Evolutionary conservation across 2,888 invertebrate genomes (phyloP).

Genomic region (Hydraecia micacea): DNA sequence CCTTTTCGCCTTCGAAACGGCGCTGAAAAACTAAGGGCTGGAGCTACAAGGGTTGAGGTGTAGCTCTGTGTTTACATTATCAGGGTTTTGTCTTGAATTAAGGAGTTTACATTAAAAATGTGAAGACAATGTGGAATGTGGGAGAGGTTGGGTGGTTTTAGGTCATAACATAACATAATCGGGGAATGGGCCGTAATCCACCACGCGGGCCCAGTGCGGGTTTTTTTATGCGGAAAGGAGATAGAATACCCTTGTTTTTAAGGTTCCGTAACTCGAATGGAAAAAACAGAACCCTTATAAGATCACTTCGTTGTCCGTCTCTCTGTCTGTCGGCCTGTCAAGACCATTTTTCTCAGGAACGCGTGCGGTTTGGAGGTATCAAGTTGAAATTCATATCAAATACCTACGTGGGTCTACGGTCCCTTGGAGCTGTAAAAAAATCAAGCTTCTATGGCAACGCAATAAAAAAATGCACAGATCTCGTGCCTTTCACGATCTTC

Average conservation of each 20-base stretch:
- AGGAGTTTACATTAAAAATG: slow-evolving; percentile 42
- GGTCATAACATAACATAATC: no score
- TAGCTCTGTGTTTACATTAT: slow-evolving; percentile 63
- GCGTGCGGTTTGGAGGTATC: not conserved
- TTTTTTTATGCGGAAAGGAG: not conserved
- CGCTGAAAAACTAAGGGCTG: slow-evolving; percentile 72
- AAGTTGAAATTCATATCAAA: not conserved
- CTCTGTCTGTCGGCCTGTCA: not conserved
- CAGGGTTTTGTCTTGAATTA: slow-evolving; percentile 55
- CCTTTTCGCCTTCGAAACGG: slow-evolving; percentile 84
- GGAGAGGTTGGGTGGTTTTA: slow-evolving; percentile 14
- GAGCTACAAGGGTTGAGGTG: slow-evolving; percentile 65
- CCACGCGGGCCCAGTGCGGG: no score
- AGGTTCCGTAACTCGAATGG: not conserved
- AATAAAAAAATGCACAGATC: not conserved
- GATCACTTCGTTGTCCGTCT: not conserved
- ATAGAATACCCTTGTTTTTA: not conserved
- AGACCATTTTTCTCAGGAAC: not conserved
- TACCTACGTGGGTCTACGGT: not conserved
- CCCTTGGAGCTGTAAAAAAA: not conserved
- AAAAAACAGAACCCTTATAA: not conserved
- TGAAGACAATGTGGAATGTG: not conserved
- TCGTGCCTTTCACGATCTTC: no score
- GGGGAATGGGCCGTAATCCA: no score
- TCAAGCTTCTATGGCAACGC: not conserved